Conservation (phyloP, 1,140 invertebrate genomes). For the Scaptomyza montana region DNA sequence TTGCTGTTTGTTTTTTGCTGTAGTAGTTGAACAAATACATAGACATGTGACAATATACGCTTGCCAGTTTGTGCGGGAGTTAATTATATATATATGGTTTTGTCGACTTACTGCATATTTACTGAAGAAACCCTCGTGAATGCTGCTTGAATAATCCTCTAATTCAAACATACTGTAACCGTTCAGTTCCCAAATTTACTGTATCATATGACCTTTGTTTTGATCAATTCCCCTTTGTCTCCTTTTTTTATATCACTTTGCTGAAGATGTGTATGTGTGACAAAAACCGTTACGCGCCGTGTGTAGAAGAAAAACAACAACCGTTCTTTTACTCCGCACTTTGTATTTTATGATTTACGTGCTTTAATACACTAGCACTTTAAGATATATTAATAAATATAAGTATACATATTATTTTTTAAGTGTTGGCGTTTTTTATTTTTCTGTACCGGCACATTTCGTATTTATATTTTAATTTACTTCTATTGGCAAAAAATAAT, state of each 20-base stretch:
- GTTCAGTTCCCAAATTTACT: slow-evolving; percentile 23
- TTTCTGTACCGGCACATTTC: slow-evolving; percentile 25
- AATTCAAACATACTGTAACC: slow-evolving; percentile 76
- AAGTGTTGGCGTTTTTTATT: slow-evolving; percentile 3
- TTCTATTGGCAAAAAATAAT: slow-evolving; percentile 20
- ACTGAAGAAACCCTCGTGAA: slow-evolving; percentile 81
- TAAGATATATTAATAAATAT: slow-evolving; percentile 18
- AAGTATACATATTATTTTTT: slow-evolving; percentile 11
- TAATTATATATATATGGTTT: slow-evolving; percentile 24
- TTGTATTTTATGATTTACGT: slow-evolving; percentile 22
- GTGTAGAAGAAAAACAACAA: slow-evolving; percentile 42
- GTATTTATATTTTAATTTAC: slow-evolving; percentile 10
- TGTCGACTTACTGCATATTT: slow-evolving; percentile 79
- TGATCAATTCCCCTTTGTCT: slow-evolving; percentile 52
- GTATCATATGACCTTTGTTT: slow-evolving; percentile 61
- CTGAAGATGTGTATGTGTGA: background rate
- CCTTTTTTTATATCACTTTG: slow-evolving; percentile 33
- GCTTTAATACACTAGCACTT: slow-evolving; percentile 19
- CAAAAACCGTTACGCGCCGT: slow-evolving; percentile 46
- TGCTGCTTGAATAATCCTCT: slow-evolving; percentile 80
- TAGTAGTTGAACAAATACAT: slow-evolving; percentile 49
- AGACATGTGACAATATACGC: slow-evolving; percentile 1
- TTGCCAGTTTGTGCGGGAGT: slow-evolving; percentile 10
- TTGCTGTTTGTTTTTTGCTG: slow-evolving; percentile 36
- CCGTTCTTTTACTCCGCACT: slow-evolving; percentile 29